These are phyloP conservation scores for Vanacampus margaritifer DNA, from an alignment of 2,113 vertebrate genomes.

Conservation along the genomic window DNA sequence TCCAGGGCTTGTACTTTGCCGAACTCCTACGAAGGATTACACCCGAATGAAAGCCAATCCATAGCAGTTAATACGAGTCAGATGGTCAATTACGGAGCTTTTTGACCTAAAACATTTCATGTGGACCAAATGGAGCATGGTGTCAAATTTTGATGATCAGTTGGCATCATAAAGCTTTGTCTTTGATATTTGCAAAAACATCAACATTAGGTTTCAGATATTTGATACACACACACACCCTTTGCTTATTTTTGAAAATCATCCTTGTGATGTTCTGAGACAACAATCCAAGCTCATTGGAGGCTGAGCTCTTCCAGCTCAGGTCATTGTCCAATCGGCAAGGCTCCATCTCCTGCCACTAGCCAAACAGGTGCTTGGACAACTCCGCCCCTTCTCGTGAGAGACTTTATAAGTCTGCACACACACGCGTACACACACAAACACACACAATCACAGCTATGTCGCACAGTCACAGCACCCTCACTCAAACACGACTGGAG, in stretches of 20 bases:
- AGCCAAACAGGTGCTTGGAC: constrained; percentile 13
- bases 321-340: constrained; percentile 32
- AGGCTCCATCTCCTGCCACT: rapidly evolving
- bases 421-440: constrained; percentile 4
- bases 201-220: neutral
- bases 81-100: too few relatives aligned
- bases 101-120: too few relatives aligned
- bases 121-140: too few relatives aligned
- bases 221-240: neutral
- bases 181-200: too few relatives aligned
- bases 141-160: too few relatives aligned
- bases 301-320: neutral
- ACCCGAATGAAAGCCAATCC: too few relatives aligned
- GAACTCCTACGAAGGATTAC: too few relatives aligned
- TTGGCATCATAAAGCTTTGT: too few relatives aligned
- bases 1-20: too few relatives aligned
- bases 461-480: constrained; percentile 65
- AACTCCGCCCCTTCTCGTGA: constrained; percentile 1
- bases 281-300: constrained; percentile 25
- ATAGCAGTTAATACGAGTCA: too few relatives aligned
- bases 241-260: too few relatives aligned
- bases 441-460: constrained; percentile 45
- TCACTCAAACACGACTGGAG: constrained; percentile 83
- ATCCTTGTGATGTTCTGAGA: neutral
- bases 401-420: constrained; percentile 29